Evolutionary conservation across 2,113 vertebrate species (phyloP).

Genomic region (Hypanus sabinus): DNA sequence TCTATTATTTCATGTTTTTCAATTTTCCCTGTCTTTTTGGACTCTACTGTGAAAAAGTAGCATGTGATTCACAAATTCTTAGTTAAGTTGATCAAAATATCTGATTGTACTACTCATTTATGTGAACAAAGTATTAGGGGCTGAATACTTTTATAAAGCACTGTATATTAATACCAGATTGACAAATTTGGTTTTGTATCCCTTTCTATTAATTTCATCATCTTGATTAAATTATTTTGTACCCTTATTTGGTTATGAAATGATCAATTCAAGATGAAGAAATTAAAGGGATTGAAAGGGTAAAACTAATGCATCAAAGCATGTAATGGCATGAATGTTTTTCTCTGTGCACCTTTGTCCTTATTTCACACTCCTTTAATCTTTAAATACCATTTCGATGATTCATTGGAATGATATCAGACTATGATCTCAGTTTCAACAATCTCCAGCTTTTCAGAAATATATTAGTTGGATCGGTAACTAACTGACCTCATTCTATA

Average conservation of each 20-base stretch:
- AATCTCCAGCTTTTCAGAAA: neutral
- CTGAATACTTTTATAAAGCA: no score
- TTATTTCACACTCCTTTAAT: neutral
- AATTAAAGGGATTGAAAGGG: neutral
- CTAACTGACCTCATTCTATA: neutral
- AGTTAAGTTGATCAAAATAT: no score
- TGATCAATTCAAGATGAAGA: neutral
- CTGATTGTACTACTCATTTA: no score
- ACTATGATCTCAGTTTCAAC: neutral
- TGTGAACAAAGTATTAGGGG: no score
- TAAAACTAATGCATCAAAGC: neutral
- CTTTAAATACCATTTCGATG: neutral
- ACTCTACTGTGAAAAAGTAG: no score
- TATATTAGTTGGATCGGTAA: neutral
- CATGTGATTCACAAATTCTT: no score
- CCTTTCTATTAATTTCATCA: no score
- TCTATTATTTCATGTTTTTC: no score
- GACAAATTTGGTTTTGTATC: no score
- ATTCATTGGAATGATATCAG: neutral
- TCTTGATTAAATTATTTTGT: no score
- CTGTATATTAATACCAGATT: neutral
- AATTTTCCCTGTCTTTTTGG: no score
- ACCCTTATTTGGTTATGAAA: neutral
- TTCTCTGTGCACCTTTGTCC: neutral
- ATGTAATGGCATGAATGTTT: neutral